phyloP scores from a whole-genome alignment of 2,888 invertebrate genomes.

The Apocheima hispidaria region DNA sequence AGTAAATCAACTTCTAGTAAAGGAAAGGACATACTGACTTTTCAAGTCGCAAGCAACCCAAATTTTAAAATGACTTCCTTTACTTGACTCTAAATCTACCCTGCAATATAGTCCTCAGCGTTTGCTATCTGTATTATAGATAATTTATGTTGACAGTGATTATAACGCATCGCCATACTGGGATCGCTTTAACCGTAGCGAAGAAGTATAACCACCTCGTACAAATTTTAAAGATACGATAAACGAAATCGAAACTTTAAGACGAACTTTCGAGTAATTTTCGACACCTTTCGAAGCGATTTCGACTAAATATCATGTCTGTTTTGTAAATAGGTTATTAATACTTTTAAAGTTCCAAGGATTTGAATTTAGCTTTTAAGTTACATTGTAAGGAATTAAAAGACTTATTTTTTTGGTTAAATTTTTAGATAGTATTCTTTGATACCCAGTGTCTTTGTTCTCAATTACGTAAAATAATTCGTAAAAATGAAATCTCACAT shows the following conservation, averaged over 20 bases:
- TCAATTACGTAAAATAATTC: conserved; percentile 13
- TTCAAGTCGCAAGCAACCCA: too few species aligned
- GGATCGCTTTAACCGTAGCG: not conserved
- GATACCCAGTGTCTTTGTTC: conserved; percentile 49
- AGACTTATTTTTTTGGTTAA: conserved; percentile 74
- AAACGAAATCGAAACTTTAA: conserved; percentile 33
- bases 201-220: conserved; percentile 8
- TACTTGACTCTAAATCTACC: too few species aligned
- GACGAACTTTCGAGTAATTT: conserved; percentile 41
- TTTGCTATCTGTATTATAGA: not conserved
- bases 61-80: too few species aligned
- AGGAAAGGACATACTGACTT: too few species aligned
- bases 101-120: not conserved
- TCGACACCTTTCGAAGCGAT: conserved; percentile 27
- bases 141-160: conserved; percentile 12
- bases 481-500: conserved; percentile 21
- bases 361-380: conserved; percentile 67
- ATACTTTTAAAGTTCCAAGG: conserved; percentile 66
- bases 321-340: conserved; percentile 53
- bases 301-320: conserved; percentile 26
- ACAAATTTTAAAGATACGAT: conserved; percentile 10
- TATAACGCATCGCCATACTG: not conserved
- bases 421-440: conserved; percentile 55
- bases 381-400: conserved; percentile 66
- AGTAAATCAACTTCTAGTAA: too few species aligned